Base-by-base conservation (phyloP, 2,113 vertebrate species). In the Corythaeola cristata region DNA sequence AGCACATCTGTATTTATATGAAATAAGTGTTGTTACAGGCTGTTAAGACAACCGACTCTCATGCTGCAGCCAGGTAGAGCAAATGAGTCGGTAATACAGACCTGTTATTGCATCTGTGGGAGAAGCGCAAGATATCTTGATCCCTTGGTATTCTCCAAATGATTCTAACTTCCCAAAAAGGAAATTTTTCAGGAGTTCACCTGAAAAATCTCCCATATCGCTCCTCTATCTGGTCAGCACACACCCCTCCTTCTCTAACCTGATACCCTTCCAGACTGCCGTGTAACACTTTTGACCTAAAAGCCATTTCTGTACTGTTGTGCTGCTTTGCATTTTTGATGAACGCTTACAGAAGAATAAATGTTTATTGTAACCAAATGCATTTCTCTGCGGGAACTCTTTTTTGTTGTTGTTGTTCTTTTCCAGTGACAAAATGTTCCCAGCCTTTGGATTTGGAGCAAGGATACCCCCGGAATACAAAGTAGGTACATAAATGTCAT, bases 381-480 rank as follows among this genome's bases (percentile, higher is more conserved):
- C 33, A 35, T 74, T 91, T 91, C 19, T 93, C 37, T 62, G 7
- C 79, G 35, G 49, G 8, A 77, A 82, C 74, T 81, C 22, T 45
- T 83, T 30, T 12, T 28, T 49, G 49, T 73, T 84, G 23, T 86
- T 94, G 90, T 96, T 52, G n/a, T 97, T 98, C 45, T 96, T 91
- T 95, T 96, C 94, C 98, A 99, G 99, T 97, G 99, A 99, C 97
- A 99, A 99, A 98, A 99, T 99, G 99, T 99, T 99, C 95, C 99
- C 99, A n/a, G 99, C 99, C 41, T 99, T 99, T 78, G 99, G 99
- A 93, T 99, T 99, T 67, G 99, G 99, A 5, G 99, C 99, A 98
- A 98, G 98, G 96, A 99, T 99, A 98, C 99, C 99, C 53, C 99
- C 99, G 6, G 99, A 99, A 94, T 99, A 98, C 96, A 99, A 99